Base-by-base conservation (phyloP, 2,888 invertebrate species). In the Morpho deidamia region DNA sequence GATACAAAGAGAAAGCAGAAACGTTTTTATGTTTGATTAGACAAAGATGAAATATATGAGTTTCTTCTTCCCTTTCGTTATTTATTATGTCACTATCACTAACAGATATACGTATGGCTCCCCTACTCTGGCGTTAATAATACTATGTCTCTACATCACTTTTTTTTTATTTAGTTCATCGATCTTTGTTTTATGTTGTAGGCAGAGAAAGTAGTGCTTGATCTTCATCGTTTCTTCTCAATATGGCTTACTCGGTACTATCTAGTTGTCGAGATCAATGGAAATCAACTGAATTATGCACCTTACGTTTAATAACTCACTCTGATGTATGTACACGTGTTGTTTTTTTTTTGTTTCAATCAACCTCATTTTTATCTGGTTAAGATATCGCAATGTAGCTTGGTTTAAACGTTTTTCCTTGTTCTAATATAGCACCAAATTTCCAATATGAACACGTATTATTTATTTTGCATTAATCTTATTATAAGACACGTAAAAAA, bases 221-320 rank as follows among this genome's bases (percentile, higher is more conserved):
- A 92, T 80, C 91, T 95, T 80, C 95, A 95, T 87, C 93, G 95
- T 90, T 92, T 94, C 84, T 93, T 95, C 91, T 93, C 94, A 74
- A 91, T 95, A 86, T 92, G 92, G 90, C 91, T 93, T 80, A 78
- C 83, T 79, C 85, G 82, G 69, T 87, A 82, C 79, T 84, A 80
- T 81, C 63, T 66, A 52, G 63, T 65, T 63, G 70, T 82, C 72
- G 83, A 80, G 72, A 70, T 69, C 68, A 72, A 73, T 74, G 80
- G 77, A 78, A 72, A 68, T 64, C 74, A 78, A 71, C 76, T 71
- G 71, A 76, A 74, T 75, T 74, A 74, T 78, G 73, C 81, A 77
- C 78, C 75, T 78, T 83, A 72, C 74, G 73, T 83, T 81, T 82
- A 74, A 71, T 84, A 83, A 72, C 70, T 72, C 75, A 72, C 74